A percentile compares a stretch with the other conserved stretches of the same genome.
Evolutionary conservation across 2,113 vertebrate species (phyloP).

Genomic region (Hiodon alosoides): DNA sequence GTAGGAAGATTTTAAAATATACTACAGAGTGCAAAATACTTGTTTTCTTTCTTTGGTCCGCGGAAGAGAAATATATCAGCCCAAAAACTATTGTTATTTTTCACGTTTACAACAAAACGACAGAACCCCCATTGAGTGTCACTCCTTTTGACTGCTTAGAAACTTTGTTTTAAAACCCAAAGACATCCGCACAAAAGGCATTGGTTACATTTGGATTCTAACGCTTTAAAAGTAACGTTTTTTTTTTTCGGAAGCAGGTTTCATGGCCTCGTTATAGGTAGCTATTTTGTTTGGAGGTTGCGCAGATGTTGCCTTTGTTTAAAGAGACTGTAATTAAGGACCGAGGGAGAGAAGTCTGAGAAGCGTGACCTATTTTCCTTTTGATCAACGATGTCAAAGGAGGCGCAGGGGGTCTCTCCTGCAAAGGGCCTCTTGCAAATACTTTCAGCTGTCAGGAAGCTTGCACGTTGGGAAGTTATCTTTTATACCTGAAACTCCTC

Average conservation of each 20-base stretch:
- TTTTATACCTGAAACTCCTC: background rate
- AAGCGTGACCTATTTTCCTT: constrained; percentile 76
- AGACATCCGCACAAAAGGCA: constrained; percentile 14
- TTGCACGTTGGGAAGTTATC: constrained; percentile 50
- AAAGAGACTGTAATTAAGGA: constrained; percentile 72
- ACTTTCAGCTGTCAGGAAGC: constrained; percentile 66
- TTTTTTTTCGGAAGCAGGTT: constrained; percentile 48
- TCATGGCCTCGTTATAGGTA: constrained; percentile 41
- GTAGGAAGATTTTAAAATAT: too few species aligned
- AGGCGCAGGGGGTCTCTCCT: constrained; percentile 61
- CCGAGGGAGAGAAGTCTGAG: constrained; percentile 69
- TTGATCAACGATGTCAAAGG: constrained; percentile 72
- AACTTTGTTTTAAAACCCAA: constrained; percentile 5
- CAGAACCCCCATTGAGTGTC: too few species aligned
- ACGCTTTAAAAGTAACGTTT: constrained; percentile 48
- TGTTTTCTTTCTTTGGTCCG: background rate
- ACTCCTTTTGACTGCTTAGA: background rate
- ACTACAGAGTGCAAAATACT: too few species aligned
- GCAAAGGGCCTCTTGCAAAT: constrained; percentile 51
- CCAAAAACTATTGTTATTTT: background rate
- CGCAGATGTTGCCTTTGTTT: constrained; percentile 80
- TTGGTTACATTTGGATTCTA: constrained; percentile 16
- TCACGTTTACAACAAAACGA: too few species aligned
- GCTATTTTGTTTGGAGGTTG: constrained; percentile 63
- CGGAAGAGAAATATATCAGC: background rate